phyloP scores from a whole-genome alignment of 2,888 invertebrate genomes.

The Rhagium mordax region DNA sequence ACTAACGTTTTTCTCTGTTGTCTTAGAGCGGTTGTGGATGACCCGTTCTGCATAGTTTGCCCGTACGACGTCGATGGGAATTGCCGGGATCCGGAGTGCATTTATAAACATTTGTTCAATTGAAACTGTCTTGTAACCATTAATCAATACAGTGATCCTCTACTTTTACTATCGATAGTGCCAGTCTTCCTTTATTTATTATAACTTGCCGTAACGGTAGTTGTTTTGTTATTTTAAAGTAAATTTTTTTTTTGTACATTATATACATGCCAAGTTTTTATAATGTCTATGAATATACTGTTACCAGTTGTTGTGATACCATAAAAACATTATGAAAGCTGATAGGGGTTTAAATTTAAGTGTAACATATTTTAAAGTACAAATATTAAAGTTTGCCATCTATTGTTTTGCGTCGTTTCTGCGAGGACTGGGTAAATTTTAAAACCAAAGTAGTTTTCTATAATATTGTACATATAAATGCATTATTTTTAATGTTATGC shows the following conservation, averaged over 20 bases:
- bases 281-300: conserved; percentile 26
- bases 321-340: conserved; percentile 25
- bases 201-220: not conserved
- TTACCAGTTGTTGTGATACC: conserved; percentile 30
- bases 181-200: conserved; percentile 12
- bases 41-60: conserved; percentile 65
- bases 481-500: conserved; percentile 25
- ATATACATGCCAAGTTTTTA: conserved; percentile 11
- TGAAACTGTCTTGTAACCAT: conserved; percentile 17
- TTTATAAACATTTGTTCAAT: conserved; percentile 61
- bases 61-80: conserved; percentile 67
- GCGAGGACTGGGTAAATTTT: conserved; percentile 24
- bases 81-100: conserved; percentile 66
- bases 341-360: not conserved
- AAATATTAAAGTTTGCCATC: conserved; percentile 33
- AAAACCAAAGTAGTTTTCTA: conserved; percentile 27
- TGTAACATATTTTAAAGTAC: conserved; percentile 19
- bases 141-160: not conserved
- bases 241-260: conserved; percentile 19
- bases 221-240: conserved; percentile 10
- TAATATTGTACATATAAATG: conserved; percentile 4
- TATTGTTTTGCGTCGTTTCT: conserved; percentile 8
- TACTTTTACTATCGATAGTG: not conserved
- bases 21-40: conserved; percentile 54
- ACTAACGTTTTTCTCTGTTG: conserved; percentile 28